Percentiles rank a stretch among this genome's conserved stretches.
Evolutionary conservation across 1,140 invertebrate species (phyloP).

Genomic region (Papilio glaucus): DNA sequence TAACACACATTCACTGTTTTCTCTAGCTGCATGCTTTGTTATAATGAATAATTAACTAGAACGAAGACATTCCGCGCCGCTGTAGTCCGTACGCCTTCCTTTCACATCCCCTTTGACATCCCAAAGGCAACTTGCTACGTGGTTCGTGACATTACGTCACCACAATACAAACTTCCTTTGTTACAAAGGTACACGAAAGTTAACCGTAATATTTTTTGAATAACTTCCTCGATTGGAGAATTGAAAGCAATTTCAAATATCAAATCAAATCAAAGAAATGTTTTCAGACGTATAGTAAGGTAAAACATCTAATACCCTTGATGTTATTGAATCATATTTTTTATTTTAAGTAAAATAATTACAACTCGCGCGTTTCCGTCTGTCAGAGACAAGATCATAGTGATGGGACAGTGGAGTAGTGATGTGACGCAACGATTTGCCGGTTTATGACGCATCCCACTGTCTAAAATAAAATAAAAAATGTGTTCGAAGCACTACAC

Average conservation of each 20-base stretch:
- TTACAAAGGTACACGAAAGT: neutral
- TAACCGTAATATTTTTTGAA: neutral
- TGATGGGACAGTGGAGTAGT: too few relatives aligned
- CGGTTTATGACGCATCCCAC: too few relatives aligned
- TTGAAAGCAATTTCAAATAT: neutral
- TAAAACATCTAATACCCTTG: neutral
- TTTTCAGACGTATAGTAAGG: neutral
- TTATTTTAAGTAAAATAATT: too few relatives aligned
- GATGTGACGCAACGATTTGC: too few relatives aligned
- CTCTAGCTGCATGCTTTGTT: slow-evolving; percentile 9
- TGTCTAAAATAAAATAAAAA: too few relatives aligned
- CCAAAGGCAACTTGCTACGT: neutral
- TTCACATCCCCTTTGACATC: slow-evolving; percentile 29
- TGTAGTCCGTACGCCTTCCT: neutral
- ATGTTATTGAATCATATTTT: too few relatives aligned
- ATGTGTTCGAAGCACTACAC: neutral
- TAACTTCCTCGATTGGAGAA: slow-evolving; percentile 1
- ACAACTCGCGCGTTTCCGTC: too few relatives aligned
- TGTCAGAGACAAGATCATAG: too few relatives aligned
- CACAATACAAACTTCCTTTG: slow-evolving; percentile 2
- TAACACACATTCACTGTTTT: slow-evolving; percentile 9
- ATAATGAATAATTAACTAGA: slow-evolving; percentile 12
- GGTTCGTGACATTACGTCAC: neutral
- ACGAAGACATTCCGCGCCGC: neutral
- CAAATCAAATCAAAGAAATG: neutral